Conservation (phyloP, 2,113 vertebrate genomes). For the Phylloscopus whistleri region DNA sequence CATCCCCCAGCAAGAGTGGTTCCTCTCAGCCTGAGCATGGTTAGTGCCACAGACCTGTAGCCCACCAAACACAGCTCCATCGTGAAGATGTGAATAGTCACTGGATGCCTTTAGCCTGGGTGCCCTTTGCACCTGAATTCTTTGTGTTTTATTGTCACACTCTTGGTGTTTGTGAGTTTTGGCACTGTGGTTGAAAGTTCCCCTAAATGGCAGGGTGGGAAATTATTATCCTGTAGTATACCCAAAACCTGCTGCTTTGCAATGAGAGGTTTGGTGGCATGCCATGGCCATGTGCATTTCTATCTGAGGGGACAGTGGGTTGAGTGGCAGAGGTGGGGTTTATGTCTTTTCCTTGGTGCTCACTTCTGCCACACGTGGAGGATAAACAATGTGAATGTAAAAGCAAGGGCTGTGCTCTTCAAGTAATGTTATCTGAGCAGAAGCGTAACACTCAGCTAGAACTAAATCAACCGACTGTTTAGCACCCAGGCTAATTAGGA, state of each 20-base stretch:
- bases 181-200: background rate
- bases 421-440: background rate
- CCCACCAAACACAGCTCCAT: background rate
- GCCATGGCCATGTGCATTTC: background rate
- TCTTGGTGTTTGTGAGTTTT: slow-evolving; percentile 10
- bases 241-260: slow-evolving; percentile 2
- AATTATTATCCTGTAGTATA: background rate
- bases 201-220: background rate
- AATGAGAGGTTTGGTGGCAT: background rate
- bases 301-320: background rate
- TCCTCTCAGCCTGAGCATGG: background rate
- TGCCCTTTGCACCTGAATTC: slow-evolving; percentile 19
- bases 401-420: background rate
- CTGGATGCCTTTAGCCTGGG: slow-evolving; percentile 36
- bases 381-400: background rate
- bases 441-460: background rate
- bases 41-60: background rate
- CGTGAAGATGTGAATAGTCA: background rate
- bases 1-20: background rate
- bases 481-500: background rate
- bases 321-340: background rate
- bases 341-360: background rate
- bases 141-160: background rate
- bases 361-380: background rate
- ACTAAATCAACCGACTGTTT: background rate